Percentiles rank a stretch among this genome's conserved stretches.
phyloP scores from a whole-genome alignment of 2,888 invertebrate genomes.

The Orthonychiurus folsomi region DNA sequence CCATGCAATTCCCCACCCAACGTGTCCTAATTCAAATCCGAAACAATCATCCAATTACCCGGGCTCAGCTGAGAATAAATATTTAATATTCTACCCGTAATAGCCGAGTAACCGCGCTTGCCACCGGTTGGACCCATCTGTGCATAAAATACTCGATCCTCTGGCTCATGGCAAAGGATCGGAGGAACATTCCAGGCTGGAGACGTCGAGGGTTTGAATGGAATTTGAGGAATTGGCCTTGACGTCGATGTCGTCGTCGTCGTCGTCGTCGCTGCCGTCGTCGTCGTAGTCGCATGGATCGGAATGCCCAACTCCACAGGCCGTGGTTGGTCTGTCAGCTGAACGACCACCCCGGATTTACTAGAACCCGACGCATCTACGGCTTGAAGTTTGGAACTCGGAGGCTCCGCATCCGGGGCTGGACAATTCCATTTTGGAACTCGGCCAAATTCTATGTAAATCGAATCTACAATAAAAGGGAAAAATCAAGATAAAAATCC shows the following conservation, averaged over 20 bases:
- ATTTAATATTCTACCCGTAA: constrained; percentile 43
- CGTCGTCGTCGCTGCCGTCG: constrained; percentile 3
- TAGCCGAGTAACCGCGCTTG: constrained; percentile 78
- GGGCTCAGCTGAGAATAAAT: no score
- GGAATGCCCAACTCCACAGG: neutral
- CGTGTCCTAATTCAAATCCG: constrained; percentile 60
- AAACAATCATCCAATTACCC: constrained; percentile 13
- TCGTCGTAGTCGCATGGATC: neutral
- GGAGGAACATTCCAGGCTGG: constrained; percentile 85
- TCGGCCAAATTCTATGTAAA: constrained; percentile 74
- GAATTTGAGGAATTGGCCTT: neutral
- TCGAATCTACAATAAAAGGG: constrained; percentile 56
- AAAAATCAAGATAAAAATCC: no score
- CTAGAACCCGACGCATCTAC: constrained; percentile 28
- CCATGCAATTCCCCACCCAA: constrained; percentile 89
- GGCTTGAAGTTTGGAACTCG: constrained; percentile 21
- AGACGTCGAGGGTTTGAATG: no score
- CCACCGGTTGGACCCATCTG: constrained; percentile 87
- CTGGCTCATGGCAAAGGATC: constrained; percentile 79
- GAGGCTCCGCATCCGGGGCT: constrained; percentile 60
- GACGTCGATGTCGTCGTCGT: neutral
- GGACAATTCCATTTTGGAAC: constrained; percentile 88
- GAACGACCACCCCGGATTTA: constrained; percentile 14
- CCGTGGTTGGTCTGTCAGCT: neutral
- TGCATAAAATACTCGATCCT: constrained; percentile 82